phyloP scores from a whole-genome alignment of 2,797 vertebrate genomes.

The Fratercula arctica region DNA sequence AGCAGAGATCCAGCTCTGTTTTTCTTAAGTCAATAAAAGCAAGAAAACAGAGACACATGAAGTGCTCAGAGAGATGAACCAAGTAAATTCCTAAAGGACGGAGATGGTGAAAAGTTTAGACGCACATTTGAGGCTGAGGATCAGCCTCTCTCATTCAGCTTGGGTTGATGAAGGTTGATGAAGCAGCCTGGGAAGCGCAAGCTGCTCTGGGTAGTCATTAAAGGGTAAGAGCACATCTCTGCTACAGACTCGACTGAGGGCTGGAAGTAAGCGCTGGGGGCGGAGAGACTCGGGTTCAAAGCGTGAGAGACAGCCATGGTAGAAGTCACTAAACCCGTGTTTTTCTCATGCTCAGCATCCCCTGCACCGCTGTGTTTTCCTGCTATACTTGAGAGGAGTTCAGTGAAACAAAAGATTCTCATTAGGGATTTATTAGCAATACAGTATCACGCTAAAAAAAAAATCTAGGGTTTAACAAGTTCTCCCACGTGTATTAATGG shows the following conservation, averaged over 20 bases:
- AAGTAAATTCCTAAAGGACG: background rate
- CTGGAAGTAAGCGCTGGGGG: background rate
- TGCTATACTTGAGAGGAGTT: background rate
- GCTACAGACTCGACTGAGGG: background rate
- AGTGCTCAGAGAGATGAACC: background rate
- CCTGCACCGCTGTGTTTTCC: rapidly evolving
- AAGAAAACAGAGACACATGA: background rate
- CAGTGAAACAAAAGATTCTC: background rate
- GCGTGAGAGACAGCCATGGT: background rate
- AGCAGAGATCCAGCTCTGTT: background rate
- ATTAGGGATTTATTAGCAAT: background rate
- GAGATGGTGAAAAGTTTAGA: background rate
- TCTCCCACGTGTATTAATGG: background rate
- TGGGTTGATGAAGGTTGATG: background rate
- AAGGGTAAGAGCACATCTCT: background rate
- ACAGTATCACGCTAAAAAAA: background rate
- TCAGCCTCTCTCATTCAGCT: background rate
- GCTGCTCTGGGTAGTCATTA: background rate
- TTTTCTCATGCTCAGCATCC: background rate
- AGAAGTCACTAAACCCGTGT: background rate
- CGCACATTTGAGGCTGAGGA: background rate
- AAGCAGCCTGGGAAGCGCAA: background rate
- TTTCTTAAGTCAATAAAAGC: background rate
- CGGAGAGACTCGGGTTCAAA: background rate
- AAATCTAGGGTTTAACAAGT: background rate